Conservation (phyloP, 2,113 vertebrate species). For the Tachysurus vachellii region DNA sequence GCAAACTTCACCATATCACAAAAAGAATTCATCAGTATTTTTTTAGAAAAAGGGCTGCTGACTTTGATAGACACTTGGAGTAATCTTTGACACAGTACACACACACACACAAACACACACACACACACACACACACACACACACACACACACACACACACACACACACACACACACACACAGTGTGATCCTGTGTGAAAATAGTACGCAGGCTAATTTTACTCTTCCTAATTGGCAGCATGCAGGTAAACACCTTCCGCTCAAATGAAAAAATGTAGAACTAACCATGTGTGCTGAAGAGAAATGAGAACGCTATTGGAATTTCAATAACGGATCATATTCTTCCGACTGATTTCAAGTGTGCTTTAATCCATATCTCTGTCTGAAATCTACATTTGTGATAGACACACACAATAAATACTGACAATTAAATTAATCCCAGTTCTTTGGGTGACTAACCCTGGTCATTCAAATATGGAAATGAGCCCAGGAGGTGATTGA, state of each 20-base stretch:
- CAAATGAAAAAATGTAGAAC: neutral
- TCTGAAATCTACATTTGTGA: neutral
- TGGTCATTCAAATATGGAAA: slow-evolving; percentile 2
- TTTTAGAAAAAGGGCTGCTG: neutral
- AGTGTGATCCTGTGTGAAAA: slow-evolving; percentile 28
- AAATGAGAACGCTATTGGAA: slow-evolving; percentile 1
- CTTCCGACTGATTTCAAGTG: neutral
- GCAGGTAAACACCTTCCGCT: slow-evolving; percentile 37
- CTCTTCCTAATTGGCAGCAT: slow-evolving; percentile 49
- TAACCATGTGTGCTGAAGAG: slow-evolving; percentile 17
- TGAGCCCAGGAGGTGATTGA: neutral
- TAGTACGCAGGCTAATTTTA: slow-evolving; percentile 27
- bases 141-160: neutral
- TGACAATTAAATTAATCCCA: neutral
- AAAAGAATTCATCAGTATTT: neutral
- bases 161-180: neutral
- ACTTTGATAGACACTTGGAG: slow-evolving; percentile 34
- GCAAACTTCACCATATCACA: neutral
- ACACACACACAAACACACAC: neutral
- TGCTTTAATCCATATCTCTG: slow-evolving; percentile 3
- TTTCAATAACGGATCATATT: slow-evolving; percentile 8
- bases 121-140: too few relatives aligned
- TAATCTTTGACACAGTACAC: slow-evolving; percentile 17
- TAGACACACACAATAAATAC: neutral
- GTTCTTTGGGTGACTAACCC: neutral